These are phyloP conservation scores for Nemotelus nigrinus DNA, from an alignment of 2,888 invertebrate species.

Conservation along the genomic window DNA sequence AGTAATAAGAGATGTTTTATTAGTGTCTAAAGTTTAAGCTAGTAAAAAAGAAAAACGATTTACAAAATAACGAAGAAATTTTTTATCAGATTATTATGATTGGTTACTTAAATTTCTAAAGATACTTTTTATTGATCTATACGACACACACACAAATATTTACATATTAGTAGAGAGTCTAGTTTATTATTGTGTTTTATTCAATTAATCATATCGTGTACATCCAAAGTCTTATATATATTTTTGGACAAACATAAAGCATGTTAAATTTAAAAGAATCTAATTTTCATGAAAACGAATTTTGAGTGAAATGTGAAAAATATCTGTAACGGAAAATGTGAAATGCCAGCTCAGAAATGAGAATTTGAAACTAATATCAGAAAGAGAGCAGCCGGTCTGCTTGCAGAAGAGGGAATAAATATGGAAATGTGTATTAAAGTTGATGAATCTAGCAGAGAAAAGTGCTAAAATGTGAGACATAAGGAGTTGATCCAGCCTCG, in stretches of 20 bases:
- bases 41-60: background rate
- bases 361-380: background rate
- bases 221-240: background rate
- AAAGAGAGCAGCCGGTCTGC: slow-evolving; percentile 28
- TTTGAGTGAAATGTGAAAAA: background rate
- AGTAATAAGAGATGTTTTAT: slow-evolving; percentile 2
- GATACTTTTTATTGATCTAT: too few relatives aligned
- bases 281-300: background rate
- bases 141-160: too few relatives aligned
- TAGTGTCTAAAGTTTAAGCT: slow-evolving; percentile 19
- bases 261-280: background rate
- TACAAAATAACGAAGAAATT: background rate
- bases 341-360: background rate
- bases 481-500: background rate
- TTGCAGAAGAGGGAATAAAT: background rate
- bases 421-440: background rate
- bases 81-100: slow-evolving; percentile 43
- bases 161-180: background rate
- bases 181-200: slow-evolving; percentile 45
- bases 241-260: background rate
- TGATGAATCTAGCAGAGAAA: background rate
- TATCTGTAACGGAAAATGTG: slow-evolving; percentile 3
- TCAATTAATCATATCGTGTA: background rate
- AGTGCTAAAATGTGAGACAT: background rate
- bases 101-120: slow-evolving; percentile 44